phyloP scores from a whole-genome alignment of 2,797 vertebrate species.

The Cyclura pinguis region DNA sequence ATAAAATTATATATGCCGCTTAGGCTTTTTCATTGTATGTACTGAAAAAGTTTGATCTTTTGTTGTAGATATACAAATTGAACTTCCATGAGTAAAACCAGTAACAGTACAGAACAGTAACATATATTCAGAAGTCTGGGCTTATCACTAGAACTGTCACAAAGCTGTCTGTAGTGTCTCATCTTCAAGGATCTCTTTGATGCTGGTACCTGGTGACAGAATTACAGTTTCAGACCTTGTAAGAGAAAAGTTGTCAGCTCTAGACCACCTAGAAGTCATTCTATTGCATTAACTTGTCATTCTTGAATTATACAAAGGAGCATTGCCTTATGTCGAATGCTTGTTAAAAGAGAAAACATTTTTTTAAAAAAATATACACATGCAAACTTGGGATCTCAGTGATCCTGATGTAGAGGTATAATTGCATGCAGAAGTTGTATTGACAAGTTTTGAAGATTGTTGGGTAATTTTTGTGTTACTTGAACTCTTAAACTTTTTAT shows the following conservation, averaged over 20 bases:
- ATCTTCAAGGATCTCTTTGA: neutral
- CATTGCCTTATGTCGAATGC: neutral
- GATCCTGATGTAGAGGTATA: slow-evolving; percentile 24
- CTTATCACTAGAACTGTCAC: neutral
- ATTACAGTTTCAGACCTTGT: neutral
- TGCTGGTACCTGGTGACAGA: neutral
- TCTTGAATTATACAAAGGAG: neutral
- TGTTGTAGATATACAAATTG: neutral
- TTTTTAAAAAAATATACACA: neutral
- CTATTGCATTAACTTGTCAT: neutral
- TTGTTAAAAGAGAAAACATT: neutral
- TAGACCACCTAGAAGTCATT: neutral
- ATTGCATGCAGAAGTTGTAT: neutral
- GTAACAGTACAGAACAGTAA: neutral
- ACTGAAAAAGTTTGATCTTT: neutral
- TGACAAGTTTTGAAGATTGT: neutral
- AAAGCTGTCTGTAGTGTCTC: neutral
- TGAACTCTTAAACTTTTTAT: neutral
- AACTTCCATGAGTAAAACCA: neutral
- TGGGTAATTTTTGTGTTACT: neutral
- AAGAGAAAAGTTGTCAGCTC: neutral
- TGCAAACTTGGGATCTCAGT: neutral
- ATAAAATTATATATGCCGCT: neutral
- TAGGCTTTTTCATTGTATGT: neutral
- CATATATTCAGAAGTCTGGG: neutral